Conservation (phyloP, 2,113 vertebrate genomes). For the Delphinus delphis region DNA sequence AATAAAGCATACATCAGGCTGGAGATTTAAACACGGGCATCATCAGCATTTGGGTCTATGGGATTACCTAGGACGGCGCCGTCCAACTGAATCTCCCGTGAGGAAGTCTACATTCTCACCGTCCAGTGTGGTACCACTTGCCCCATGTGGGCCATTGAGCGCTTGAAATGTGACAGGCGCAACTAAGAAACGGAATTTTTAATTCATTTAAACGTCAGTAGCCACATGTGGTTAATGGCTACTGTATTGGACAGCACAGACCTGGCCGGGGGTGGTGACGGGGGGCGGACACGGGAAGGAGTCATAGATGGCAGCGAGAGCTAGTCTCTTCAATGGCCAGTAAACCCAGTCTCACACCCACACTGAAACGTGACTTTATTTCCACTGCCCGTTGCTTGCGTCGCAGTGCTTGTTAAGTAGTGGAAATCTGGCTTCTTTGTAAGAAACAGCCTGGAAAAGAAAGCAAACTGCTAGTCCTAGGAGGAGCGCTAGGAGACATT, state of each 20-base stretch:
- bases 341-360: background rate
- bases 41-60: background rate
- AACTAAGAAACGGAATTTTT: background rate
- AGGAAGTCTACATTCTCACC: background rate
- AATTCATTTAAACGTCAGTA: background rate
- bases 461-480: background rate
- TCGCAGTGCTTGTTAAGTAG: background rate
- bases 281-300: no score
- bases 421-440: background rate
- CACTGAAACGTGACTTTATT: background rate
- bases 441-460: conserved; percentile 19
- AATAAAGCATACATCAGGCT: background rate
- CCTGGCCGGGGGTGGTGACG: background rate
- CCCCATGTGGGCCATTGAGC: background rate
- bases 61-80: background rate
- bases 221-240: background rate
- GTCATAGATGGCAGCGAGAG: background rate
- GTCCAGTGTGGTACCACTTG: background rate
- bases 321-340: background rate
- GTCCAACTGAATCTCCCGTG: background rate
- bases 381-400: background rate
- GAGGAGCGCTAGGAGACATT: background rate
- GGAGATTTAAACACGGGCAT: background rate
- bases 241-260: background rate
- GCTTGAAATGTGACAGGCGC: background rate